Conservation (phyloP, 2,888 invertebrate genomes). For the Acronicta leporina region DNA sequence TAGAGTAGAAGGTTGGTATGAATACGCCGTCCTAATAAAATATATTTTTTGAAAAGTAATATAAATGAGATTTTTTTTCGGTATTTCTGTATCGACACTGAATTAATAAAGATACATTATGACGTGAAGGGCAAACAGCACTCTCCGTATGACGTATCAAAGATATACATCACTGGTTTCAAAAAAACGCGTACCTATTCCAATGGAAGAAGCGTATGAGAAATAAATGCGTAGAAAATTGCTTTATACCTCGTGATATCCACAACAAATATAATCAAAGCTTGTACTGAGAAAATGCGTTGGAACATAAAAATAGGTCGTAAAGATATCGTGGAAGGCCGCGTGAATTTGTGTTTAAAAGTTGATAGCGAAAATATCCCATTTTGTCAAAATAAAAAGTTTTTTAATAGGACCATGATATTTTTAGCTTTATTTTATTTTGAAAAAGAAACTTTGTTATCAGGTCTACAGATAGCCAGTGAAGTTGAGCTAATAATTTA, state of each 20-base stretch:
- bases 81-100: no score
- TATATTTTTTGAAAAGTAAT: no score
- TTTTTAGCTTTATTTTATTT: no score
- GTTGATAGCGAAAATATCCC: neutral
- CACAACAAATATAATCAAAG: constrained; percentile 6
- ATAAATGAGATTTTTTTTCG: no score
- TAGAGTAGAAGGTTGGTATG: no score
- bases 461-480: no score
- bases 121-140: no score
- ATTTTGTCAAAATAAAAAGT: no score
- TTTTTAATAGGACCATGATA: neutral
- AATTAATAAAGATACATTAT: no score
- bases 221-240: constrained; percentile 3
- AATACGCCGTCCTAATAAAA: no score
- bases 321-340: constrained; percentile 1
- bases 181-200: neutral
- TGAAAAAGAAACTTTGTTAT: no score
- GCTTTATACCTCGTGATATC: constrained; percentile 1
- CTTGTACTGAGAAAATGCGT: neutral
- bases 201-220: neutral
- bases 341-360: neutral
- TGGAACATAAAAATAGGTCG: neutral
- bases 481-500: no score
- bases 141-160: neutral
- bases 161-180: neutral